phyloP scores from a whole-genome alignment of 2,888 invertebrate genomes.

The Prosapia bicincta region DNA sequence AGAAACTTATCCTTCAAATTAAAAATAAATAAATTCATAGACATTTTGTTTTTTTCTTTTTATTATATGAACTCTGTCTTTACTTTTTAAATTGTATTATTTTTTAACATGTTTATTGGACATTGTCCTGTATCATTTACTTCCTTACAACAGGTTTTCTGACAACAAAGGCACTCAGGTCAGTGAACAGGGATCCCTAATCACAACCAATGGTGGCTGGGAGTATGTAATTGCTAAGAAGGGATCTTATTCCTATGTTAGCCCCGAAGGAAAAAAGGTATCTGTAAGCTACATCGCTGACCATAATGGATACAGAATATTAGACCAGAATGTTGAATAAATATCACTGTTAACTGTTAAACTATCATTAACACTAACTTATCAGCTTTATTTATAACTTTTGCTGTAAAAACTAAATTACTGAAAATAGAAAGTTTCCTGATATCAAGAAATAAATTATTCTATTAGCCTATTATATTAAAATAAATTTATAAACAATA shows the following conservation, averaged over 20 bases:
- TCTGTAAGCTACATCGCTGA: constrained; percentile 43
- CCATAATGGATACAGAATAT: constrained; percentile 42
- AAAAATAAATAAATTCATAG: too few relatives aligned
- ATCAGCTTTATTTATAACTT: background rate
- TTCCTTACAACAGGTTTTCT: constrained; percentile 37
- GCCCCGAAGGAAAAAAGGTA: constrained; percentile 42
- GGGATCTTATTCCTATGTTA: constrained; percentile 42
- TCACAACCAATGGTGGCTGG: constrained; percentile 43
- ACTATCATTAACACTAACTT: background rate
- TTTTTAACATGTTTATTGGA: too few relatives aligned
- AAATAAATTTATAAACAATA: too few relatives aligned
- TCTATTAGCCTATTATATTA: too few relatives aligned
- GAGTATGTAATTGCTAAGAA: constrained; percentile 43
- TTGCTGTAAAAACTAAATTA: background rate
- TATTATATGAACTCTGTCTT: too few relatives aligned
- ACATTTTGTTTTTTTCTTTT: too few relatives aligned
- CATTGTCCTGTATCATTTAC: too few relatives aligned
- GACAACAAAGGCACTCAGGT: constrained; percentile 40
- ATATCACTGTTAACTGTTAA: background rate
- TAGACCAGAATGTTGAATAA: constrained; percentile 3
- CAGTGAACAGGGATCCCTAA: constrained; percentile 41
- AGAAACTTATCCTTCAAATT: too few relatives aligned
- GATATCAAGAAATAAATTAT: too few relatives aligned
- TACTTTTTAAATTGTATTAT: too few relatives aligned
- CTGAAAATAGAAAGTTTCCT: too few relatives aligned